Conservation (phyloP, 2,888 invertebrate species). For the Tinea semifulvella region DNA sequence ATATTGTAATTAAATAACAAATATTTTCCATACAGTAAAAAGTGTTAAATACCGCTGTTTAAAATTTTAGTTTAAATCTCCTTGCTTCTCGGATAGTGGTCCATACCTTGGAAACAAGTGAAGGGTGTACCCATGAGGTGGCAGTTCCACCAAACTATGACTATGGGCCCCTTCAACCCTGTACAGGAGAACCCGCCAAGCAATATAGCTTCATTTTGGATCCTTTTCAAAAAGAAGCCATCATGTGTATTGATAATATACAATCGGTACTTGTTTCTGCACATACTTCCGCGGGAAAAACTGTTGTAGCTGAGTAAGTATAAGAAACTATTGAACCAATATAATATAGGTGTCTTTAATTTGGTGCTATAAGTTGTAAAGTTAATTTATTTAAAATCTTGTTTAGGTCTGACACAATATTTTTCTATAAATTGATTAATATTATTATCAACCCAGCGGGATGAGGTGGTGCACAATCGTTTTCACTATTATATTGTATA, state of each 20-base stretch:
- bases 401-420: too few relatives aligned
- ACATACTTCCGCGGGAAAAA: slow-evolving; percentile 99
- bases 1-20: too few relatives aligned
- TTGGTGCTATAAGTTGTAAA: too few relatives aligned
- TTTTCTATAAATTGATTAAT: too few relatives aligned
- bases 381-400: too few relatives aligned
- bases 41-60: too few relatives aligned
- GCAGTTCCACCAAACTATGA: slow-evolving; percentile 90
- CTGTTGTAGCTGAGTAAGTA: slow-evolving; percentile 96
- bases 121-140: slow-evolving; percentile 96
- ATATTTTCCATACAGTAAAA: too few relatives aligned
- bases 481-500: too few relatives aligned
- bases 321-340: too few relatives aligned
- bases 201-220: slow-evolving; percentile 95
- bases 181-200: slow-evolving; percentile 80
- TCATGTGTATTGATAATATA: slow-evolving; percentile 95
- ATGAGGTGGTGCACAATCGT: too few relatives aligned
- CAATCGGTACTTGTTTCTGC: slow-evolving; percentile 99
- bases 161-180: slow-evolving; percentile 70
- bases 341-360: too few relatives aligned
- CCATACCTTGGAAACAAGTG: slow-evolving; percentile 88
- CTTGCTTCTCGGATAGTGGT: slow-evolving; percentile 84
- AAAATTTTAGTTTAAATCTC: slow-evolving; percentile 76
- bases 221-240: slow-evolving; percentile 97
- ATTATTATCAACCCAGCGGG: too few relatives aligned